Percentiles rank a stretch among this genome's conserved stretches.
Evolutionary conservation across 2,797 vertebrate genomes (phyloP).

Genomic region (Neopelma chrysocephalum): DNA sequence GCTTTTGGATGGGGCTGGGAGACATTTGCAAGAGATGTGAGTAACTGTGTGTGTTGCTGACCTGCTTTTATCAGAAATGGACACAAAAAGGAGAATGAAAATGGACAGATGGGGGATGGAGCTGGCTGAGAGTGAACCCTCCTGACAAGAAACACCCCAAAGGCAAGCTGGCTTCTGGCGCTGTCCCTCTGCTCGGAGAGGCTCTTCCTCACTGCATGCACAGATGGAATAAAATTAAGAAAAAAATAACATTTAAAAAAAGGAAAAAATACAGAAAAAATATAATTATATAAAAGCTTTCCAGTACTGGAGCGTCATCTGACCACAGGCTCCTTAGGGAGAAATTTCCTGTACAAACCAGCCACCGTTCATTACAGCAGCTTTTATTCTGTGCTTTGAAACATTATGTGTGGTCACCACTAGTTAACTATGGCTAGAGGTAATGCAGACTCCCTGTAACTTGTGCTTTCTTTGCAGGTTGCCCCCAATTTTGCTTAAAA

Average conservation of each 20-base stretch:
- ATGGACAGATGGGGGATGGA: background rate
- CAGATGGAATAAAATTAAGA: background rate
- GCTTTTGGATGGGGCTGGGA: background rate
- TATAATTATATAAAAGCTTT: background rate
- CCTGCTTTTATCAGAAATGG: background rate
- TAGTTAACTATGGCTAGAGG: background rate
- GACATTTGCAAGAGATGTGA: background rate
- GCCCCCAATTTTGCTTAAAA: background rate
- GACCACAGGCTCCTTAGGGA: background rate
- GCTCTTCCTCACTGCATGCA: background rate
- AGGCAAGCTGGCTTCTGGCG: background rate
- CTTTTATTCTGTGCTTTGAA: background rate
- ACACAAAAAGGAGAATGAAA: background rate
- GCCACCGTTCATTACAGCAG: rapidly evolving
- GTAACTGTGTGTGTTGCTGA: background rate
- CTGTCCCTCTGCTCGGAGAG: background rate
- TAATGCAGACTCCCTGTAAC: background rate
- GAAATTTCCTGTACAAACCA: background rate
- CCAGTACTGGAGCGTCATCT: background rate
- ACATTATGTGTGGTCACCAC: background rate
- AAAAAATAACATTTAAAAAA: background rate
- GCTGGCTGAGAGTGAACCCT: background rate
- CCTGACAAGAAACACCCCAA: constrained; percentile 28
- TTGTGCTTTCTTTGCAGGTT: background rate
- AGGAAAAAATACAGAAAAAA: background rate